Conservation (phyloP, 1,140 invertebrate genomes). For the Tetragonula clypearis region DNA sequence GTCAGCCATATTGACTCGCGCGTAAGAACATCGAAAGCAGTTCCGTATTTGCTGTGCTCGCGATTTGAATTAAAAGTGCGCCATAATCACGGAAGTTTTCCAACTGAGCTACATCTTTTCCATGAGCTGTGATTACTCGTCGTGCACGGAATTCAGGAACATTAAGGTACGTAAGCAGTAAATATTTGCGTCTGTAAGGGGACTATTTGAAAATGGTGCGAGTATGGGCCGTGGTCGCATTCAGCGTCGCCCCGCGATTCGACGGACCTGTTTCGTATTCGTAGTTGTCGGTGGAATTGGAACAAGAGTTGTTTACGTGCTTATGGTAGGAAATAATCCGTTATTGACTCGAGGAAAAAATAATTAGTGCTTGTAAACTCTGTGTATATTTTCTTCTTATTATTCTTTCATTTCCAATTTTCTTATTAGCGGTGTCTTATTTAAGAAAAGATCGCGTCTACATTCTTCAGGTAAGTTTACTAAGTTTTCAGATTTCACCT, state of each 20-base stretch:
- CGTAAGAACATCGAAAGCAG: slow-evolving; percentile 60
- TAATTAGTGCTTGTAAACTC: slow-evolving; percentile 6
- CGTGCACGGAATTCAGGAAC: neutral
- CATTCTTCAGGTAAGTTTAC: slow-evolving; percentile 44
- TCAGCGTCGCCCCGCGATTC: slow-evolving; percentile 65
- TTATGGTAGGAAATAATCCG: slow-evolving; percentile 36
- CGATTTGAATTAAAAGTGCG: slow-evolving; percentile 25
- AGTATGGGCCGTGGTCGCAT: slow-evolving; percentile 62
- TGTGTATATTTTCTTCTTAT: slow-evolving; percentile 16
- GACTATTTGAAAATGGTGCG: slow-evolving; percentile 65
- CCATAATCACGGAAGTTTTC: neutral
- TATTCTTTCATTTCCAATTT: slow-evolving; percentile 5
- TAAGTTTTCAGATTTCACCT: slow-evolving; percentile 41
- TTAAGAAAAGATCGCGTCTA: slow-evolving; percentile 31
- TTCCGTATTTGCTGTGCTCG: slow-evolving; percentile 35
- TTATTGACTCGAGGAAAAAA: slow-evolving; percentile 26
- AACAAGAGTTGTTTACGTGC: slow-evolving; percentile 66
- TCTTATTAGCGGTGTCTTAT: slow-evolving; percentile 16
- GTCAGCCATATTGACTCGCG: slow-evolving; percentile 64
- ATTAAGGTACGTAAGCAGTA: slow-evolving; percentile 31
- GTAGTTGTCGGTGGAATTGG: slow-evolving; percentile 60
- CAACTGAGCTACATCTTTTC: neutral
- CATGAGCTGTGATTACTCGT: slow-evolving; percentile 7
- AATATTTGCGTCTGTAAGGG: slow-evolving; percentile 18
- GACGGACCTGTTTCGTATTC: slow-evolving; percentile 60